phyloP scores from a whole-genome alignment of 2,797 vertebrate species.

The Xiphophorus birchmanni region DNA sequence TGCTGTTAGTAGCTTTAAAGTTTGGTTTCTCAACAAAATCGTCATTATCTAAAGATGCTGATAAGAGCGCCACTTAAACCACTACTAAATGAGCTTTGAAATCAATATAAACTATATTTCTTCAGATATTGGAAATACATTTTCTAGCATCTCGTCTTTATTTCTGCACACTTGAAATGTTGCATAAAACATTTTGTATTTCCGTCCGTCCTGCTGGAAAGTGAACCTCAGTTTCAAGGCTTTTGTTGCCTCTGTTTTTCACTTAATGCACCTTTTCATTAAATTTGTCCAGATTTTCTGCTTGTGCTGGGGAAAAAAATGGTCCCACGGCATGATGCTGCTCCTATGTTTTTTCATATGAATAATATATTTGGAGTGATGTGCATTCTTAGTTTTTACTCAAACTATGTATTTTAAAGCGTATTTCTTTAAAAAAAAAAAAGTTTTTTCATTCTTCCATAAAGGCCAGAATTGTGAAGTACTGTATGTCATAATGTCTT shows the following conservation, averaged over 20 bases:
- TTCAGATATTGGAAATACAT: background rate
- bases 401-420: background rate
- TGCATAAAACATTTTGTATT: background rate
- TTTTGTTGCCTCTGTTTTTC: background rate
- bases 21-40: background rate
- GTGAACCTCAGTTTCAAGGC: background rate
- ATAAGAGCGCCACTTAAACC: background rate
- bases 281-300: background rate
- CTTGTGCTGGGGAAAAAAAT: background rate
- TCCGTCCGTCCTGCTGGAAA: background rate
- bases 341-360: background rate
- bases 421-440: background rate
- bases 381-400: background rate
- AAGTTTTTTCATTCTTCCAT: background rate
- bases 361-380: background rate
- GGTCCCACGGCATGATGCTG: background rate
- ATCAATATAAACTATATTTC: background rate
- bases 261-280: background rate
- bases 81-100: background rate
- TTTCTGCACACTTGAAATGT: background rate
- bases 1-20: background rate
- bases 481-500: background rate
- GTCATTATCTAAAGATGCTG: background rate
- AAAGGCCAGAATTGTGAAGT: background rate
- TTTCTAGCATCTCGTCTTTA: background rate